These are phyloP conservation scores for Ophioninae sp. DNA, from an alignment of 2,888 invertebrate genomes.

Conservation along the genomic window DNA sequence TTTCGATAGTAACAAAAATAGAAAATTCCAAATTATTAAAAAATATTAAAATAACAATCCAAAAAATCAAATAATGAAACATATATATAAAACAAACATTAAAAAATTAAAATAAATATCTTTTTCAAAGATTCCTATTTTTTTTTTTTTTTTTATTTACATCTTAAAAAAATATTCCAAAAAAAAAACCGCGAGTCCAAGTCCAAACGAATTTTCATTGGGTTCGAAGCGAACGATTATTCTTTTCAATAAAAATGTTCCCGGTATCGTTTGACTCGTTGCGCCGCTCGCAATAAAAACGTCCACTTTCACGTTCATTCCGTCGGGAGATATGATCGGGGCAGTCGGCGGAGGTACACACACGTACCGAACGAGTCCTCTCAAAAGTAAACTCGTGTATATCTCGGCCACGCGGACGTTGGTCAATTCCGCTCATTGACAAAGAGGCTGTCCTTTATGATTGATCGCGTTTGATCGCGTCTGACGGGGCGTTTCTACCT, in stretches of 20 bases:
- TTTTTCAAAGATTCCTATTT: too few relatives aligned
- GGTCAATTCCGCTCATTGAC: conserved; percentile 36
- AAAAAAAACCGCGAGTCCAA: not conserved
- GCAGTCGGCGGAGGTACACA: conserved; percentile 31
- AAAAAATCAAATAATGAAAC: too few relatives aligned
- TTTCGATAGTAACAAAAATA: not conserved
- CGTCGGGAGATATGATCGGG: conserved; percentile 66
- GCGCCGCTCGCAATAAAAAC: conserved; percentile 36
- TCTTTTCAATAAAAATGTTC: not conserved
- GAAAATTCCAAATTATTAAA: not conserved
- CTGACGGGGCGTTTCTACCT: conserved; percentile 35
- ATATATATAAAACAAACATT: too few relatives aligned
- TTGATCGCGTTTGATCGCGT: conserved; percentile 45
- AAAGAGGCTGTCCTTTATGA: conserved; percentile 51
- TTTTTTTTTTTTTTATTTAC: too few relatives aligned
- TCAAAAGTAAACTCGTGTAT: conserved; percentile 69
- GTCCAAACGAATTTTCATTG: not conserved
- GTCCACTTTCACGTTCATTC: conserved; percentile 57
- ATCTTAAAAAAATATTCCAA: too few relatives aligned
- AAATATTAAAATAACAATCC: too few relatives aligned
- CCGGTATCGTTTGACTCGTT: conserved; percentile 28
- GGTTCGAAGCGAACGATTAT: not conserved
- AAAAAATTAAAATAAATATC: too few relatives aligned
- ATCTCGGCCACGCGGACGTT: conserved; percentile 16
- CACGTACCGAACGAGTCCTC: conserved; percentile 40